Evolutionary conservation across 1,140 invertebrate genomes (phyloP), one percentile per base, ranked within the genome.

Genomic region (Panagrolaimus sp.): DNA sequence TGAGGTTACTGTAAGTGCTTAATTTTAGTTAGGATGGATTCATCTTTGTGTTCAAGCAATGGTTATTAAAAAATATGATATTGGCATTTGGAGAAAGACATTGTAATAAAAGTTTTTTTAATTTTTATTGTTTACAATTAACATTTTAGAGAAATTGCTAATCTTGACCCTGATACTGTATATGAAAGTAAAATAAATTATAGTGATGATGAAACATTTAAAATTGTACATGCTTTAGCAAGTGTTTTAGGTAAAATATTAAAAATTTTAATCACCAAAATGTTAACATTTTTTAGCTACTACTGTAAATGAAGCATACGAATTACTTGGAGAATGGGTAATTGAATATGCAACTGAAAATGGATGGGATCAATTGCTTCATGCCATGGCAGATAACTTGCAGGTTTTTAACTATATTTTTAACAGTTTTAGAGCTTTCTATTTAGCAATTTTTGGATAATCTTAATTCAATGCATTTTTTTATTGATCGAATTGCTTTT

Each of bases 321-420:
- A n/a, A n/a, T n/a, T n/a, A n/a, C n/a, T n/a, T n/a, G n/a, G 80
- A 16, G 75, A 74, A 1, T 82, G 83, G 51, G 63, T 82, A 13
- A 82, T 82, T 67, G 81, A 82, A 67, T 82, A 77, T 48, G 82
- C 80, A 16, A 82, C 83, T 81, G 80, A 82, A 62, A 82, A 76
- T 23, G 80, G 80, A 1, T 82, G 80, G 80, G 77, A 83, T 71
- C 81, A 82, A 65, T 63, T 82, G 43, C 63, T 82, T 14, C 71
- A 81, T 64, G 80, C 81, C 13, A 69, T 82, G 65, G 79, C 80
- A 11, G 65, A 69, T 23, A 79, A 83, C 73, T 66, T 81, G 45
- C 72, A 83, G 74, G 79, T 81, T 7, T 81, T n/a, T n/a, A n/a
- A n/a, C n/a, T n/a, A n/a, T n/a, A n/a, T n/a, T n/a, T n/a, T n/a